phyloP scores from a whole-genome alignment of 2,888 invertebrate genomes.

The Eristalis tenax region DNA sequence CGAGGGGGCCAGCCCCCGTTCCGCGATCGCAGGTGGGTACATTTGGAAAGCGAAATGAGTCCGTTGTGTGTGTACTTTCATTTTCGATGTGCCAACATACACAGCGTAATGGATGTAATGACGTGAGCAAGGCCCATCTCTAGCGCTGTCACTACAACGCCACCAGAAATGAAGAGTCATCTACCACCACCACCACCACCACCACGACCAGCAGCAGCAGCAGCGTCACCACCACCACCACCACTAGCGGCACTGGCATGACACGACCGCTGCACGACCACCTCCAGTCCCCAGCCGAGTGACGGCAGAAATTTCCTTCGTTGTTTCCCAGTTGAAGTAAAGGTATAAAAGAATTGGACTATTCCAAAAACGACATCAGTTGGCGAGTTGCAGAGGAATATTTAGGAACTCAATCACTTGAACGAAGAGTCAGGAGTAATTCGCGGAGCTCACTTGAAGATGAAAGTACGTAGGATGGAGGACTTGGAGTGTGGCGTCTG shows the following conservation, averaged over 20 bases:
- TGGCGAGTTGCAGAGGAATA: constrained; percentile 50
- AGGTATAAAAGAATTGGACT: constrained; percentile 71
- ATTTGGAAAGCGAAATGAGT: constrained; percentile 40
- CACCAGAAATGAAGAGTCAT: constrained; percentile 56
- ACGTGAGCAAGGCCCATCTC: constrained; percentile 59
- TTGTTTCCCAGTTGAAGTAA: constrained; percentile 57
- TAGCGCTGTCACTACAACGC: constrained; percentile 45
- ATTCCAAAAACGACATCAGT: constrained; percentile 60
- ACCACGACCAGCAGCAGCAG: too few relatives aligned
- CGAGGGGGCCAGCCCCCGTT: background rate
- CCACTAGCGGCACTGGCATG: background rate
- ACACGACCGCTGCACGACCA: constrained; percentile 49
- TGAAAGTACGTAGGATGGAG: constrained; percentile 64
- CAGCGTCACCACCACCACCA: background rate
- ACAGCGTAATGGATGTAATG: constrained; percentile 55
- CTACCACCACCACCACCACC: constrained; percentile 4
- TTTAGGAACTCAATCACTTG: constrained; percentile 27
- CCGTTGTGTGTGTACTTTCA: constrained; percentile 52
- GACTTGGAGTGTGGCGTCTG: constrained; percentile 17
- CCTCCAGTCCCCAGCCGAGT: constrained; percentile 44
- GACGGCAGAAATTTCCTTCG: constrained; percentile 51
- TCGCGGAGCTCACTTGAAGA: constrained; percentile 35
- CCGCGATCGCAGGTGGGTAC: background rate
- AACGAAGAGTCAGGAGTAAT: constrained; percentile 30
- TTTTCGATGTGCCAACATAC: constrained; percentile 58